Base-by-base conservation (phyloP, 2,888 invertebrate species). In the Latheticus oryzae region DNA sequence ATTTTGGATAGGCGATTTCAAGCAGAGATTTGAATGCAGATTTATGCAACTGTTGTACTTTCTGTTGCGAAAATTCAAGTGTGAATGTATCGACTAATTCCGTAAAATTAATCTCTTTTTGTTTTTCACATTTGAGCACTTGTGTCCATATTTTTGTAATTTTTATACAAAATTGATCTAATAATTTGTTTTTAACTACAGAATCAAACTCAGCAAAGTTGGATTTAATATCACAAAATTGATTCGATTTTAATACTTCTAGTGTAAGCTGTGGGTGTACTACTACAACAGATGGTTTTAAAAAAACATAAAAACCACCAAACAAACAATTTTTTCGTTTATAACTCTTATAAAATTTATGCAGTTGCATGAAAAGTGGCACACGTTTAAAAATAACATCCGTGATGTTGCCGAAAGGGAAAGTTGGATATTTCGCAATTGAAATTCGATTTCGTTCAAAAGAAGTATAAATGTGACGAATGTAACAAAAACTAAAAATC, bases 241-340 rank as follows among this genome's bases (percentile, higher is more conserved):
- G n/a, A n/a, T n/a, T n/a, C n/a, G n/a, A n/a, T n/a, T n/a, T n/a
- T n/a, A n/a, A n/a, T n/a, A n/a, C n/a, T n/a, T n/a, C n/a, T n/a
- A n/a, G n/a, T n/a, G 5, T n/a, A n/a, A 62, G 28, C 12, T 19
- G 5, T 1, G 33, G 26, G 19, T 67, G 63, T 4, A 64, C 58
- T 2, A 66, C 12, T 5, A 70, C 19, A 13, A 69, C 38, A 5
- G 58, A 57, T 5, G 70, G 70, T 42, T 63, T 65, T 2, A 64
- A 40, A 50, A 69, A 67, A 16, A 70, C 33, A 54, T 60, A 70
- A 21, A 70, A 60, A 4, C 70, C 70, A 4, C 65, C 70, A 40
- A 56, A 62, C 26, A 56, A 60, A 17, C 42, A 60, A 5, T 57
- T 51, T 35, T 65, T 62, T 23, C 60, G 62, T 32, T 67, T 70